Percentiles rank a stretch among this genome's conserved stretches.
phyloP scores from a whole-genome alignment of 1,140 invertebrate species.

The Zelostemma sp. region DNA sequence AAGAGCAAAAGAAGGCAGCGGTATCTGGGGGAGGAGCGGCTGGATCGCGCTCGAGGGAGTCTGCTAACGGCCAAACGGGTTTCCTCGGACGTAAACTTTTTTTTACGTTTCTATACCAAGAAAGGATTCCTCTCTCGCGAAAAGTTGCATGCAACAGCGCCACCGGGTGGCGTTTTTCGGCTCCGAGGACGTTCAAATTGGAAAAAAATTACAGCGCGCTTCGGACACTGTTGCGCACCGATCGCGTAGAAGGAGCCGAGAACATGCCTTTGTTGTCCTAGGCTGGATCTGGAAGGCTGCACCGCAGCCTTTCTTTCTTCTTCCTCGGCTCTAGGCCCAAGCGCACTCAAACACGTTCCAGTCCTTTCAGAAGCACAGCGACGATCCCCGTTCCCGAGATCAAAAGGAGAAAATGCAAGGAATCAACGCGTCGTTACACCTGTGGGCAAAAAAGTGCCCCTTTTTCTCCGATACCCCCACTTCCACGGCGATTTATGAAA shows the following conservation, averaged over 20 bases:
- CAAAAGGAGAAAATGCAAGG: no score
- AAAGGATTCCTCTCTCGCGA: conserved; percentile 37
- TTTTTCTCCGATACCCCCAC: no score
- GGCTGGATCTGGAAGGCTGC: conserved; percentile 29
- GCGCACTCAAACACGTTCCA: conserved; percentile 42
- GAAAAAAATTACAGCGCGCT: no score
- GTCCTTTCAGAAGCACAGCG: not conserved
- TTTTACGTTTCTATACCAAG: conserved; percentile 34
- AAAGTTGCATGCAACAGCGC: no score
- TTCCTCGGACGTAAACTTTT: conserved; percentile 55
- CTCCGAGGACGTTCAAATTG: no score
- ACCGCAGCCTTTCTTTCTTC: conserved; percentile 37
- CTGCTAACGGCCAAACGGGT: conserved; percentile 66
- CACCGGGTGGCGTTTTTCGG: no score
- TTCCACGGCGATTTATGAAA: no score
- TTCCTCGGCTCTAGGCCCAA: conserved; percentile 25
- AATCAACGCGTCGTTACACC: no score
- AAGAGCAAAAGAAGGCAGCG: conserved; percentile 54
- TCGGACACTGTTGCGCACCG: no score
- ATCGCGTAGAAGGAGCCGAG: conserved; percentile 1
- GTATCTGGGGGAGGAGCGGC: conserved; percentile 41
- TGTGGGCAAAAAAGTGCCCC: no score
- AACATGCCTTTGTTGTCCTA: conserved; percentile 36
- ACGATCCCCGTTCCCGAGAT: not conserved
- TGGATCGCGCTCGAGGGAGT: conserved; percentile 36